A percentile compares a stretch with the other conserved stretches of the same genome.
Conservation (phyloP, 2,113 vertebrate species). For the Bubo blakistoni region DNA sequence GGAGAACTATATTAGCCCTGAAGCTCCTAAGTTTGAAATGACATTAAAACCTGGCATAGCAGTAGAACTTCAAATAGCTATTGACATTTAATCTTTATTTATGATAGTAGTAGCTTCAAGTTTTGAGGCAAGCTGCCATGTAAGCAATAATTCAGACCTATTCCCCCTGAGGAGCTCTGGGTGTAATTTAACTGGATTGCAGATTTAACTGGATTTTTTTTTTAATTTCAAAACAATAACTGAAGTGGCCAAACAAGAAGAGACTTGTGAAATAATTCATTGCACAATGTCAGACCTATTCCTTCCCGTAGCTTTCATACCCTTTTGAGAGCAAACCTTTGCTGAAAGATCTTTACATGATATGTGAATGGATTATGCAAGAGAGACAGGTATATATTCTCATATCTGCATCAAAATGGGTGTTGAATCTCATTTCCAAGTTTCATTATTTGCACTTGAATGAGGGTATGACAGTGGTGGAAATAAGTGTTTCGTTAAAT, state of each 20-base stretch:
- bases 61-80: neutral
- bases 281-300: neutral
- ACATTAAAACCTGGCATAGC: neutral
- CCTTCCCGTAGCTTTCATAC: neutral
- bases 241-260: neutral
- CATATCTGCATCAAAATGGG: neutral
- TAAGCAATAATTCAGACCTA: neutral
- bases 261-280: neutral
- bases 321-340: neutral
- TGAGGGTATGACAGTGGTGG: neutral
- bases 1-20: neutral
- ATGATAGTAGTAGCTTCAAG: neutral
- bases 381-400: neutral
- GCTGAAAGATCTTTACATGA: neutral
- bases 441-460: neutral
- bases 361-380: neutral
- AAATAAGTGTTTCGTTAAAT: neutral
- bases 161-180: neutral
- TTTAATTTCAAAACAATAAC: neutral
- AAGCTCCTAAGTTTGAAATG: neutral
- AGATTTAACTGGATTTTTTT: neutral
- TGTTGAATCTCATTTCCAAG: neutral
- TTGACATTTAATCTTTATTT: slow-evolving; percentile 36
- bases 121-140: neutral
- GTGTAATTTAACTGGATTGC: neutral